Conservation (phyloP, 2,888 invertebrate species). For the Cheilosia vernalis region DNA sequence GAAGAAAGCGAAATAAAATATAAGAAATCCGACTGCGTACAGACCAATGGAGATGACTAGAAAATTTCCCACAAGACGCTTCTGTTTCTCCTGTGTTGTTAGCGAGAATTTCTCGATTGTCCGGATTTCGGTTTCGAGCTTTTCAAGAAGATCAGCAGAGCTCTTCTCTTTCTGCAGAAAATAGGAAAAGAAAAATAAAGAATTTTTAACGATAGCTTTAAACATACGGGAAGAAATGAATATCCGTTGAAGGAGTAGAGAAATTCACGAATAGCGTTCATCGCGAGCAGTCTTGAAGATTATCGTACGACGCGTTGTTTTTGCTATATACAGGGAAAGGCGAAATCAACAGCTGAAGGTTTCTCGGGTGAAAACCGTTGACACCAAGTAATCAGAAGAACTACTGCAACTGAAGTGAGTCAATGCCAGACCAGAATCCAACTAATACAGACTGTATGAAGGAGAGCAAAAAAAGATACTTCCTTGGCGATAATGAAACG, state of each 20-base stretch:
- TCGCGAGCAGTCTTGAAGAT: not conserved
- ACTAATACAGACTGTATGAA: too few relatives aligned
- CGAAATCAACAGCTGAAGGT: not conserved
- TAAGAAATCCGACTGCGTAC: constrained; percentile 88
- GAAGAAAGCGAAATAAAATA: constrained; percentile 92
- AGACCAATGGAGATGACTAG: constrained; percentile 88
- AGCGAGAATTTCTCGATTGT: constrained; percentile 91
- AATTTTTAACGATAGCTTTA: too few relatives aligned
- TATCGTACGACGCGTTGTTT: not conserved
- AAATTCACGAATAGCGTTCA: not conserved
- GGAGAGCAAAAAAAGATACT: too few relatives aligned
- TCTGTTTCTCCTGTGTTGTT: constrained; percentile 91
- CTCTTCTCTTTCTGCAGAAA: constrained; percentile 84
- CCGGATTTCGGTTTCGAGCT: constrained; percentile 91
- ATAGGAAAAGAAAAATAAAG: constrained; percentile 62
- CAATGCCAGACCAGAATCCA: not conserved
- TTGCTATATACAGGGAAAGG: not conserved
- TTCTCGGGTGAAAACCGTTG: not conserved
- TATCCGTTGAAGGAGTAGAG: not conserved
- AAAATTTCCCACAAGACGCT: constrained; percentile 91
- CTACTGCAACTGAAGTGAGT: not conserved
- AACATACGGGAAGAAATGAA: constrained; percentile 3
- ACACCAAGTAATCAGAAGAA: not conserved
- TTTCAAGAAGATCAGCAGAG: constrained; percentile 86
- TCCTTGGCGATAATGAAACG: too few relatives aligned